These are phyloP conservation scores for Gibbula magus DNA, from an alignment of 2,888 invertebrate species.

Conservation along the genomic window DNA sequence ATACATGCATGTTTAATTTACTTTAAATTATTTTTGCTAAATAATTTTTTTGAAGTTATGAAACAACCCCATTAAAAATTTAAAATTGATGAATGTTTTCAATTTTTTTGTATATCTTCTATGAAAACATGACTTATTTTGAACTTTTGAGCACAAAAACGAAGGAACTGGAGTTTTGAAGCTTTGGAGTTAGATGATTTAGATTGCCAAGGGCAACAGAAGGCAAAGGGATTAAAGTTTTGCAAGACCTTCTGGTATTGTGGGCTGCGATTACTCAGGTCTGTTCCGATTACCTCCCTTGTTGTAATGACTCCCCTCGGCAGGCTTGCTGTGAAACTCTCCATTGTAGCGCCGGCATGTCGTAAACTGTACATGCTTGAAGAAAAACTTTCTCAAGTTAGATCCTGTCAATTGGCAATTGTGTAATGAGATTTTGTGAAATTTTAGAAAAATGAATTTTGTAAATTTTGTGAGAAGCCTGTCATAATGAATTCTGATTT, in stretches of 20 bases:
- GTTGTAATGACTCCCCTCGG: not conserved
- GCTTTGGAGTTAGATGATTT: too few species aligned
- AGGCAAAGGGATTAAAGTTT: not conserved
- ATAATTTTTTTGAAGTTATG: too few species aligned
- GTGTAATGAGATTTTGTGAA: constrained; percentile 10
- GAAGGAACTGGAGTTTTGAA: too few species aligned
- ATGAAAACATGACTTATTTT: too few species aligned
- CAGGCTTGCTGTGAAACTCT: not conserved
- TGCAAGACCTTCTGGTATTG: not conserved
- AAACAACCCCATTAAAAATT: too few species aligned
- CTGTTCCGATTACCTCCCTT: not conserved
- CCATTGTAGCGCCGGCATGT: not conserved
- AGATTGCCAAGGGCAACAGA: not conserved
- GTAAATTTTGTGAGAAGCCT: not conserved
- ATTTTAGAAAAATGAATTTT: constrained; percentile 3
- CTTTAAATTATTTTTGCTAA: too few species aligned
- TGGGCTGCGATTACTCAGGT: not conserved
- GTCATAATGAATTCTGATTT: not conserved
- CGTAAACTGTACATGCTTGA: not conserved
- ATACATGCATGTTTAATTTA: too few species aligned
- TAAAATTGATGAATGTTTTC: too few species aligned
- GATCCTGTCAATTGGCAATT: not conserved
- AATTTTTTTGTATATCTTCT: too few species aligned
- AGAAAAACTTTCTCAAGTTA: not conserved
- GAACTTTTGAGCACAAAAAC: too few species aligned